These are phyloP conservation scores for Euleptes europaea DNA, from an alignment of 2,113 vertebrate species.

Conservation along the genomic window DNA sequence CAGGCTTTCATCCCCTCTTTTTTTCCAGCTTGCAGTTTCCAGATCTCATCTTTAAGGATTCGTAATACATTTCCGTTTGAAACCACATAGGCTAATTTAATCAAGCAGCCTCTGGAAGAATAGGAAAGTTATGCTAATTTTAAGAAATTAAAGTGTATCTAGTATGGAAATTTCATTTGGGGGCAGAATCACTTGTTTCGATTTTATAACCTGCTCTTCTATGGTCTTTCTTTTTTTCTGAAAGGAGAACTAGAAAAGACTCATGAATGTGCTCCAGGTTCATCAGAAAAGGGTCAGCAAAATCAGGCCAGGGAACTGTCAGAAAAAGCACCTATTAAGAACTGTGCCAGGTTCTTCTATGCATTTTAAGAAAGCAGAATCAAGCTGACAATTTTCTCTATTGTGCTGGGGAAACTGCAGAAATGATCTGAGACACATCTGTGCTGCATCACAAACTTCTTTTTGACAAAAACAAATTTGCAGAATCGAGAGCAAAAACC, in stretches of 20 bases:
- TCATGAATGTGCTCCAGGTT: constrained; percentile 40
- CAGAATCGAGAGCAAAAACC: too few species aligned
- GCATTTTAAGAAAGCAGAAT: neutral
- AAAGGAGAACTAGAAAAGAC: constrained; percentile 39
- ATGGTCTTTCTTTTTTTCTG: neutral
- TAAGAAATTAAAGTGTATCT: constrained; percentile 43
- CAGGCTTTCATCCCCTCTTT: fast-evolving
- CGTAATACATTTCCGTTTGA: constrained; percentile 39
- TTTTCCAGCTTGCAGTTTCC: neutral
- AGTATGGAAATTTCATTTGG: constrained; percentile 3
- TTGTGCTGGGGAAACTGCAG: too few species aligned
- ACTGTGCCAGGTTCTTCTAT: neutral
- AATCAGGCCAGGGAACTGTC: neutral
- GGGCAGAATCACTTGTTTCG: constrained; percentile 27
- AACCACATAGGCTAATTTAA: constrained; percentile 53
- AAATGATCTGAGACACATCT: too few species aligned
- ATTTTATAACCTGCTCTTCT: constrained; percentile 19
- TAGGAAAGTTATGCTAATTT: constrained; percentile 61
- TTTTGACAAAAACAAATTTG: too few species aligned
- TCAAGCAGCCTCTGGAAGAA: constrained; percentile 52
- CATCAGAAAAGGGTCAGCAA: constrained; percentile 10
- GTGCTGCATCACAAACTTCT: too few species aligned
- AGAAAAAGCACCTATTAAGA: neutral
- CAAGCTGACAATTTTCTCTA: neutral
- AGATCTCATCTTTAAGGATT: constrained; percentile 33